phyloP scores from a whole-genome alignment of 2,888 invertebrate species.

The Meiosimyza platycephala region DNA sequence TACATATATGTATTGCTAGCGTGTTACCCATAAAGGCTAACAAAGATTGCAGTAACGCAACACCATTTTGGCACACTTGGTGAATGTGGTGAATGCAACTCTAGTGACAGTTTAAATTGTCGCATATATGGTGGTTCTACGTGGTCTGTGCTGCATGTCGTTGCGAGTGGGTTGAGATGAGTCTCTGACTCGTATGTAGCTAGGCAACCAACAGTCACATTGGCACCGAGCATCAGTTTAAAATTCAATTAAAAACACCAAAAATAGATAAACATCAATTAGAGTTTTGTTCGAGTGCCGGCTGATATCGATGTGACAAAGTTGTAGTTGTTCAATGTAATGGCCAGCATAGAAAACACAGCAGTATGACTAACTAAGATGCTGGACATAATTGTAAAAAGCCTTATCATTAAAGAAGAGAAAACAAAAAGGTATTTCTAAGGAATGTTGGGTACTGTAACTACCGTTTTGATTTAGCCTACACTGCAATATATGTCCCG shows the following conservation, averaged over 20 bases:
- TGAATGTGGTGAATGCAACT: conserved; percentile 12
- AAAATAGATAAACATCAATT: conserved; percentile 51
- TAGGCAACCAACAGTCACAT: conserved; percentile 8
- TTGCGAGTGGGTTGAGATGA: conserved; percentile 25
- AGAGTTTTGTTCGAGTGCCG: conserved; percentile 33
- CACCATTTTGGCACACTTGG: conserved; percentile 33
- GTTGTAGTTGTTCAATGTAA: no score
- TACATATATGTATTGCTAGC: neutral
- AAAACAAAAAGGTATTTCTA: no score
- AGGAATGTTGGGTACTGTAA: no score
- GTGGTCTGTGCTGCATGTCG: conserved; percentile 30
- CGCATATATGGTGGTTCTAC: conserved; percentile 30
- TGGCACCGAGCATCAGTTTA: conserved; percentile 40
- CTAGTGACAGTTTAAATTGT: neutral
- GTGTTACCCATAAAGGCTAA: conserved; percentile 17
- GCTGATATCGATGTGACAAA: neutral
- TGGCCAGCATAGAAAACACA: no score
- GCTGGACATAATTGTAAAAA: no score
- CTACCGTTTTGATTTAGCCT: no score
- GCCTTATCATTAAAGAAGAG: no score
- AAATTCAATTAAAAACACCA: conserved; percentile 51
- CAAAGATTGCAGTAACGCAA: conserved; percentile 17
- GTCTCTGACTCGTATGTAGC: neutral
- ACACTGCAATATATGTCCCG: no score
- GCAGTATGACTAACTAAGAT: no score